phyloP scores from a whole-genome alignment of 2,113 vertebrate species.

The Paradisaea rubra region DNA sequence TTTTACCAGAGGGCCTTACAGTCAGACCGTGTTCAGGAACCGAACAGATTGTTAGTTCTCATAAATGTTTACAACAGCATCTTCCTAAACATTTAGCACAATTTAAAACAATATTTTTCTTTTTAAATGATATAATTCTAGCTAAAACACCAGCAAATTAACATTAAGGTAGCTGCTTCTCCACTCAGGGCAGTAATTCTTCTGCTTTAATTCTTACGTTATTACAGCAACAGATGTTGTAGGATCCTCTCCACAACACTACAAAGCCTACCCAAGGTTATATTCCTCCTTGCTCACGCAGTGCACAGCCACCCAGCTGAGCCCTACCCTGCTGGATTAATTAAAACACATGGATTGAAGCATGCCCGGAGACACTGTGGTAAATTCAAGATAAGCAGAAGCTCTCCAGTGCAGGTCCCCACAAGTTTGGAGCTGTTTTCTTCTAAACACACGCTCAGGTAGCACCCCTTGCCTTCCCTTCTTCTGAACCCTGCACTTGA shows the following conservation, averaged over 20 bases:
- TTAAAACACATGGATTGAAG: neutral
- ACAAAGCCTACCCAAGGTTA: neutral
- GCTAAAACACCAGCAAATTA: neutral
- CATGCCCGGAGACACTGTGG: rapidly evolving
- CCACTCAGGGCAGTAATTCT: neutral
- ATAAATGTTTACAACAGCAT: neutral
- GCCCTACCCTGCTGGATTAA: neutral
- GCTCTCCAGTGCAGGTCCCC: neutral
- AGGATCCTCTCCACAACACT: neutral
- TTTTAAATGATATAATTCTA: neutral
- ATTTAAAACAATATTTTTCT: neutral
- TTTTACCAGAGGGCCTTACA: neutral
- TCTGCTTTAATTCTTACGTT: neutral
- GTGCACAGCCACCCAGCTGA: neutral
- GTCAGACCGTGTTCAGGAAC: neutral
- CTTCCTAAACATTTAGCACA: neutral
- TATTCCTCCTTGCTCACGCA: neutral
- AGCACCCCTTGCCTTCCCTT: neutral
- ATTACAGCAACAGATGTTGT: neutral
- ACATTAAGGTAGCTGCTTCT: neutral
- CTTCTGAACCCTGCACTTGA: neutral
- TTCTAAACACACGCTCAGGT: neutral
- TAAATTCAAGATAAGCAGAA: neutral
- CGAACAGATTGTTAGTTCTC: neutral
- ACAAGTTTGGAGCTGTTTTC: neutral